Conservation (phyloP, 2,797 vertebrate species). For the Danio aesculapii region DNA sequence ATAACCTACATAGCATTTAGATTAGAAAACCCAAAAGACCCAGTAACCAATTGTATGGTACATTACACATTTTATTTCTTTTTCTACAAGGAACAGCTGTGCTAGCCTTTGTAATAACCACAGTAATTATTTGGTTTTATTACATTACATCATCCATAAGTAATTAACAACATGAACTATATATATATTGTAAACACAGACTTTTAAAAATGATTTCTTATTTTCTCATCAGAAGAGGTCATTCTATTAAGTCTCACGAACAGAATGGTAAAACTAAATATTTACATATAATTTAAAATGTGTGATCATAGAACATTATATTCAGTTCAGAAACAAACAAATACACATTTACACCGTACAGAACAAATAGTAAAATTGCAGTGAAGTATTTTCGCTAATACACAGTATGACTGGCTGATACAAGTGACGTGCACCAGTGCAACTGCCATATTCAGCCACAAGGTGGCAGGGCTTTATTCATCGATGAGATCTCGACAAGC, state of each 20-base stretch:
- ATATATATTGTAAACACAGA: not conserved
- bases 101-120: not conserved
- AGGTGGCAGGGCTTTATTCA: conserved; percentile 16
- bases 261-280: conserved; percentile 9
- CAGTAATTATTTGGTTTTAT: not conserved
- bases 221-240: not conserved
- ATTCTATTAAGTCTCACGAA: not conserved
- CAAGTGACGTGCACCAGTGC: not conserved
- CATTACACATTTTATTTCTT: not conserved
- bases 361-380: not conserved
- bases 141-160: not conserved
- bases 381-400: not conserved
- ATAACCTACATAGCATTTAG: not conserved
- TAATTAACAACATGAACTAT: not conserved
- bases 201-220: not conserved
- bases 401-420: not conserved
- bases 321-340: not conserved
- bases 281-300: conserved; percentile 15
- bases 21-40: not conserved
- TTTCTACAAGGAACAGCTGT: not conserved
- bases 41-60: not conserved
- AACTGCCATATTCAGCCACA: conserved; percentile 10
- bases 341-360: not conserved
- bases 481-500: not conserved
- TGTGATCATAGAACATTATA: not conserved